Evolutionary conservation across 2,113 vertebrate genomes (phyloP).

Genomic region (Neomonachus schauinslandi): DNA sequence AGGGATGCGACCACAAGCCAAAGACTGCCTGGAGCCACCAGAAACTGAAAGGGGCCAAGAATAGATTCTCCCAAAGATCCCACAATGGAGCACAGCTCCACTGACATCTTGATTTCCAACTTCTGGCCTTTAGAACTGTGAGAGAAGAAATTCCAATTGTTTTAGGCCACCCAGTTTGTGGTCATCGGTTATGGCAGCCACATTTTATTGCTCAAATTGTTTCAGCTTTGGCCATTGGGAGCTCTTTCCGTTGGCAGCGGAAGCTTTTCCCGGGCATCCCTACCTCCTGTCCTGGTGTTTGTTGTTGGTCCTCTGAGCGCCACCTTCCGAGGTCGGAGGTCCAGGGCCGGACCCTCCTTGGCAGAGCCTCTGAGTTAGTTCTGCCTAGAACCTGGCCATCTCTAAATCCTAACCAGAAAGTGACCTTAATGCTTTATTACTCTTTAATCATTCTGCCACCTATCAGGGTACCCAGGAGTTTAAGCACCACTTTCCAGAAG

Average conservation of each 20-base stretch:
- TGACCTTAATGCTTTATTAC: background rate
- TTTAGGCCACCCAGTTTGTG: background rate
- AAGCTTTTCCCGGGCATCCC: background rate
- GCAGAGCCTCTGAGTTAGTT: background rate
- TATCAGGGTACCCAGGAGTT: background rate
- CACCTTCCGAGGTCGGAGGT: background rate
- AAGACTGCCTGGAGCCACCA: background rate
- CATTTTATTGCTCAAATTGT: background rate
- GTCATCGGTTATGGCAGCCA: background rate
- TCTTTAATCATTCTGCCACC: background rate
- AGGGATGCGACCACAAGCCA: background rate
- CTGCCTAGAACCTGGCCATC: background rate
- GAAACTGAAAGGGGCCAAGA: background rate
- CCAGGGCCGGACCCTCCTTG: background rate
- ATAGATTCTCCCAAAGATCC: background rate
- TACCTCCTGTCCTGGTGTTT: background rate
- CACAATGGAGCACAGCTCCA: no score
- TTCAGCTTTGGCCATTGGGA: background rate
- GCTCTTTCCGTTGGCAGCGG: background rate
- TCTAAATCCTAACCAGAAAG: background rate
- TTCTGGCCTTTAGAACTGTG: background rate
- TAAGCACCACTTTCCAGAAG: background rate
- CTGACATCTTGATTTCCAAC: background rate
- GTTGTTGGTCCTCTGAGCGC: accelerated
- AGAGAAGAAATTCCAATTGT: background rate